Evolutionary conservation across 2,113 vertebrate species (phyloP).

Genomic region (Gymnogyps californianus): DNA sequence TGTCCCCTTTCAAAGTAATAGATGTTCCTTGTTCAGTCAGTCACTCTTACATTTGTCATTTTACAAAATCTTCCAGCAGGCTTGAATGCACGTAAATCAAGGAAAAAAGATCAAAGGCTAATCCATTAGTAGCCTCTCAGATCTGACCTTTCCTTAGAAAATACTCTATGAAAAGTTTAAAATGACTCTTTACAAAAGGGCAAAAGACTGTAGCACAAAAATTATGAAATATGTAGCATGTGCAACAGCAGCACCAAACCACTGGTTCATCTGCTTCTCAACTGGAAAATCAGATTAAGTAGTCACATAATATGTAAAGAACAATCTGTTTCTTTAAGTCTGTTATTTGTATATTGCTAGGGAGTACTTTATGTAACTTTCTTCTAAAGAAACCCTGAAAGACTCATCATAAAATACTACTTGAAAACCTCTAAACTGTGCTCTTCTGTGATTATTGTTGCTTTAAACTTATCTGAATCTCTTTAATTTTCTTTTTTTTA

Average conservation of each 20-base stretch:
- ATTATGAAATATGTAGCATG: not conserved
- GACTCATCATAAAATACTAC: not conserved
- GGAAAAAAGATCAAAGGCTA: conserved; percentile 21
- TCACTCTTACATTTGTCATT: not conserved
- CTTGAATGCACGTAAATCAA: not conserved
- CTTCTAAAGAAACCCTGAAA: not conserved
- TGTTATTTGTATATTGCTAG: not conserved
- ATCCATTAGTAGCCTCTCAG: not conserved
- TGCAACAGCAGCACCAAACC: not conserved
- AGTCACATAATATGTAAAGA: not conserved
- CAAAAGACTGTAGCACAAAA: not conserved
- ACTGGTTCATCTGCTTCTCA: not conserved
- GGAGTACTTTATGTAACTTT: not conserved
- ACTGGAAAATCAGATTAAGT: not conserved
- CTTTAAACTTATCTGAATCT: not conserved
- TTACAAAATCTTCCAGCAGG: not conserved
- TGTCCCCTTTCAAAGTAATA: not conserved
- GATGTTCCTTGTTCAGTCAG: not conserved
- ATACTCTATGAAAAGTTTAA: not conserved
- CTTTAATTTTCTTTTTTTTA: not conserved
- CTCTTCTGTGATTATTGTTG: not conserved
- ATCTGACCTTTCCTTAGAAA: conserved; percentile 21
- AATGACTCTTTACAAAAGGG: not conserved
- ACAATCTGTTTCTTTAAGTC: not conserved
- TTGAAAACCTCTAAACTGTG: not conserved